Base-by-base conservation (phyloP, 2,113 vertebrate species). In the Chinchilla lanigera region DNA sequence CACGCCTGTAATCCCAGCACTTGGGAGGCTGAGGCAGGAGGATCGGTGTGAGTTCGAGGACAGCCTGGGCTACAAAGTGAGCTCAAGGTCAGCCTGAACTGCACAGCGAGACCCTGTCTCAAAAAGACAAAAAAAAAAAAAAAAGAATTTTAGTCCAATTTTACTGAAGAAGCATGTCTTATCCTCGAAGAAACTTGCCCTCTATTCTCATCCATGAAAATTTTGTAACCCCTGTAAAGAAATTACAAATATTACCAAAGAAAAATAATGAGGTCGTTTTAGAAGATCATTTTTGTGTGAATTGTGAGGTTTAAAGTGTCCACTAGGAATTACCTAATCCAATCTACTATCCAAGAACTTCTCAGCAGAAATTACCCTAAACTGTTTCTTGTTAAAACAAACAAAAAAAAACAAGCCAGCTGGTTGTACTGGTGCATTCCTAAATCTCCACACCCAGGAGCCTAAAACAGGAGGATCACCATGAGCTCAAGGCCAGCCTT, bases 281-380 rank as follows among this genome's bases (percentile, higher is more conserved):
- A 81, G 10, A 30, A 81, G 10, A 30, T 61, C 60, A 87, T 67
- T 89, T 54, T 52, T 84, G 38, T 75, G 52, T 91, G 52, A 91
- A 84, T 88, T 52, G n/a, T 67, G 54, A 84, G 77, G 41, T 44
- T 44, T 93, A 93, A 95, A 87, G 65, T 71, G 67, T 69, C 67
- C 33, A 10, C 41, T 56, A 52, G 69, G 16, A 35, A 26, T 71
- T 83, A 78, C 52, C 58, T 83, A 91, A 63, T 78, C 26, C 50
- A 77, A 69, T 19, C 41, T 52, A 54, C 58, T 86, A 61, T 44
- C 65, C 50, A 78, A 47, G 86, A 44, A 82, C 28, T 86, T 93
- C 35, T 87, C 56, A 81, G 33, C 50, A 56, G 63, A 90, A 93
- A 47, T 81, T 26, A 60, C 61, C 17, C 60, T 58, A 63, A 86